A percentile compares a stretch with the other conserved stretches of the same genome.
Conservation (phyloP, 2,888 invertebrate species). For the Clepsis dumicolana region DNA sequence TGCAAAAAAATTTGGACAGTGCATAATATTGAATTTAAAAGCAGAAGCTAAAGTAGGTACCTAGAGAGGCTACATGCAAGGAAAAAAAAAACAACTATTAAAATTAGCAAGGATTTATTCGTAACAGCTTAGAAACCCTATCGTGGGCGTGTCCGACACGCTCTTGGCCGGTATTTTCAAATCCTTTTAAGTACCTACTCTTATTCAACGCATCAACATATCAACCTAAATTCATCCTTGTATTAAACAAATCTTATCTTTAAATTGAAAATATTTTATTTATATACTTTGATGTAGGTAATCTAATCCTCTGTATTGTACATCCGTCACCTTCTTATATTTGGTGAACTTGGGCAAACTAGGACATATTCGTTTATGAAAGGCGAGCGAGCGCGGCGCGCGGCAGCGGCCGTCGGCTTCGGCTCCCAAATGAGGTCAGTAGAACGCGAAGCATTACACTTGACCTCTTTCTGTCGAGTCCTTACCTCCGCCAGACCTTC, state of each 20-base stretch:
- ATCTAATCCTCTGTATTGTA: constrained; percentile 12
- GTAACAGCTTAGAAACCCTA: too few species aligned
- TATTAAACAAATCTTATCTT: not conserved
- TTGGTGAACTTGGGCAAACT: constrained; percentile 65
- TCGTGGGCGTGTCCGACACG: too few species aligned
- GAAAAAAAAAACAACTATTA: too few species aligned
- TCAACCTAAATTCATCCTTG: not conserved
- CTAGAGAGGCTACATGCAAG: too few species aligned
- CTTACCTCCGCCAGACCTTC: constrained; percentile 86
- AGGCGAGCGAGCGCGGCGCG: constrained; percentile 70
- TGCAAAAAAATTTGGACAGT: too few species aligned
- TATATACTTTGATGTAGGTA: not conserved
- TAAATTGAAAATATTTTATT: not conserved
- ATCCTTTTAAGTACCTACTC: not conserved
- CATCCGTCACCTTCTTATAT: constrained; percentile 45
- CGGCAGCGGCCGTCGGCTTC: constrained; percentile 62
- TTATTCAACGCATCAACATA: not conserved
- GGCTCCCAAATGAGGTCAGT: constrained; percentile 82
- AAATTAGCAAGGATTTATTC: too few species aligned
- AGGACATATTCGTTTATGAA: constrained; percentile 76
- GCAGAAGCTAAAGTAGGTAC: too few species aligned
- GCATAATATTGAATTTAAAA: too few species aligned
- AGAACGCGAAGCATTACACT: constrained; percentile 84
- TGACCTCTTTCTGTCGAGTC: constrained; percentile 85
- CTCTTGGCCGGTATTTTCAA: too few species aligned